phyloP scores from a whole-genome alignment of 2,888 invertebrate genomes.

The Sarcophaga variegata region DNA sequence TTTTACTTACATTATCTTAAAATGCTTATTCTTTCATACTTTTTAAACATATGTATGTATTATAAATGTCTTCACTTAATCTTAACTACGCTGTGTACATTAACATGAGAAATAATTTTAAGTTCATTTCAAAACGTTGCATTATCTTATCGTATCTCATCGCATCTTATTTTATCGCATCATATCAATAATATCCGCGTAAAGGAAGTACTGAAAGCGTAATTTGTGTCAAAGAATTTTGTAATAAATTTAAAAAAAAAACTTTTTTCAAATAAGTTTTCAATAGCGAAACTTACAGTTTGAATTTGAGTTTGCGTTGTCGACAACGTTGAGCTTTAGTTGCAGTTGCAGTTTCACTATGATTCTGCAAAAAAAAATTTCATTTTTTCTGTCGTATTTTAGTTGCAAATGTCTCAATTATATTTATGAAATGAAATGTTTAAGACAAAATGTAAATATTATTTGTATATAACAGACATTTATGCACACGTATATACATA shows the following conservation, averaged over 20 bases:
- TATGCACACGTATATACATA: constrained; percentile 1
- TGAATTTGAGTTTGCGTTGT: background rate
- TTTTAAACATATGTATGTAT: too few relatives aligned
- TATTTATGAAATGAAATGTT: constrained; percentile 56
- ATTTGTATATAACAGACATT: constrained; percentile 48
- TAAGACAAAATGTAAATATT: constrained; percentile 61
- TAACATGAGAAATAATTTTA: too few relatives aligned
- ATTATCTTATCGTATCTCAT: too few relatives aligned
- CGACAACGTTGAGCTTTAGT: background rate
- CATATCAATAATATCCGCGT: constrained; percentile 25
- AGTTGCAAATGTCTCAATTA: constrained; percentile 56
- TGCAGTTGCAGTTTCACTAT: background rate
- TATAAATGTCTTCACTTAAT: too few relatives aligned
- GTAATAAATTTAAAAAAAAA: background rate
- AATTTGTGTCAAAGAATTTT: constrained; percentile 21
- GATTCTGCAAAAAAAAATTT: background rate
- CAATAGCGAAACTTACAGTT: background rate
- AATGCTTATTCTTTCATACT: too few relatives aligned
- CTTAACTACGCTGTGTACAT: too few relatives aligned
- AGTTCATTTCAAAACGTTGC: too few relatives aligned
- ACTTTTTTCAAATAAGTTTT: constrained; percentile 12
- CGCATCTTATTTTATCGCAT: background rate
- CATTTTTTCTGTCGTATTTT: constrained; percentile 9
- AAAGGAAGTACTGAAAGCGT: background rate
- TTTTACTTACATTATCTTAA: too few relatives aligned